phyloP scores from a whole-genome alignment of 2,797 vertebrate genomes.

The Phalanger gymnotis region DNA sequence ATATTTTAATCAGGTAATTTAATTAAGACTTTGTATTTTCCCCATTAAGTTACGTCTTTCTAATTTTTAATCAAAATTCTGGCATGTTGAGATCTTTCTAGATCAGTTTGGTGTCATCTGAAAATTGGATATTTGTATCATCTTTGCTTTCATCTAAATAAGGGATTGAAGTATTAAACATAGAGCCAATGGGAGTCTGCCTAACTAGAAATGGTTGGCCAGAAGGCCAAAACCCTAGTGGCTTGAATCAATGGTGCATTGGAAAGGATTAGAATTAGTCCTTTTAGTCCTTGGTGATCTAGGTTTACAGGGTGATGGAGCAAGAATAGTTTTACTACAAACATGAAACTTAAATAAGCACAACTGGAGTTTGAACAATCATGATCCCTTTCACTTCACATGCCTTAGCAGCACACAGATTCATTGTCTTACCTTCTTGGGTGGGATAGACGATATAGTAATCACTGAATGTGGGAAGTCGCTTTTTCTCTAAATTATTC shows the following conservation, averaged over 20 bases:
- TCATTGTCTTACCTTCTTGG: slow-evolving; percentile 51
- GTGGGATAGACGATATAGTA: slow-evolving; percentile 68
- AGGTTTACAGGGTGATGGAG: not conserved
- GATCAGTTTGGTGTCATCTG: not conserved
- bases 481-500: not conserved
- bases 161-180: not conserved
- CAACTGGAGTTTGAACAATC: not conserved
- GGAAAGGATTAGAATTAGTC: not conserved
- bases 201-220: not conserved
- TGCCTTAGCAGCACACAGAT: not conserved
- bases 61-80: not conserved
- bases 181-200: not conserved
- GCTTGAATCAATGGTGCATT: not conserved
- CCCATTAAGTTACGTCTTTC: not conserved
- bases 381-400: not conserved
- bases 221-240: not conserved
- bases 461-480: slow-evolving; percentile 68
- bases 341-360: not conserved
- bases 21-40: not conserved
- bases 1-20: not conserved
- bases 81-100: not conserved
- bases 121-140: not conserved
- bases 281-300: not conserved
- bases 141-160: not conserved
- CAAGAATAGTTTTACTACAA: not conserved